Evolutionary conservation across 2,888 invertebrate species (phyloP).

Genomic region (Drosophila robusta): DNA sequence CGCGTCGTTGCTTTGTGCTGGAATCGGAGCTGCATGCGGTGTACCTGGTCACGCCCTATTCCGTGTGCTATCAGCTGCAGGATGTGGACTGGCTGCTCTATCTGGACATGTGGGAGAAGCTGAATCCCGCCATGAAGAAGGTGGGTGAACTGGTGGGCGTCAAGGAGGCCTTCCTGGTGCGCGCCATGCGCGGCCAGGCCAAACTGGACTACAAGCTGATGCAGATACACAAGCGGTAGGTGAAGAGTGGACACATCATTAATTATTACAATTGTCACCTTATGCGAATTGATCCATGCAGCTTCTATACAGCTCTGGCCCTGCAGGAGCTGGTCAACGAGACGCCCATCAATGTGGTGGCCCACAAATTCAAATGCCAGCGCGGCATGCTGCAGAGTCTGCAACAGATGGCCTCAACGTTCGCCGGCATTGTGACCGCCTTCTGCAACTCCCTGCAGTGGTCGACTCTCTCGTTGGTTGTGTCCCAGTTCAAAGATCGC

Average conservation of each 20-base stretch:
- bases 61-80: conserved; percentile 91
- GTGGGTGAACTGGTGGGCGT: conserved; percentile 96
- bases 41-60: conserved; percentile 97
- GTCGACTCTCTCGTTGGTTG: conserved; percentile 94
- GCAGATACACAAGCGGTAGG: conserved; percentile 88
- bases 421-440: conserved; percentile 98
- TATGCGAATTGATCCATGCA: conserved; percentile 58
- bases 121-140: conserved; percentile 91
- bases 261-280: background rate
- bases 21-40: conserved; percentile 98
- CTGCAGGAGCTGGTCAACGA: conserved; percentile 97
- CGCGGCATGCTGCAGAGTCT: conserved; percentile 96
- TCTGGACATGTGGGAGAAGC: conserved; percentile 92
- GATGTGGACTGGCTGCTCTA: conserved; percentile 93
- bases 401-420: conserved; percentile 97
- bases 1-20: conserved; percentile 94
- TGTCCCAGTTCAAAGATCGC: conserved; percentile 97
- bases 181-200: conserved; percentile 89
- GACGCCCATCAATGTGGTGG: conserved; percentile 91
- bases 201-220: conserved; percentile 87
- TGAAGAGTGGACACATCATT: background rate
- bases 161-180: conserved; percentile 93
- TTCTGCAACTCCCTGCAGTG: conserved; percentile 97
- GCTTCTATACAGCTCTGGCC: conserved; percentile 96
- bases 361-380: conserved; percentile 93